Conservation (phyloP, 2,113 vertebrate genomes). For the Terrapene triunguis region DNA sequence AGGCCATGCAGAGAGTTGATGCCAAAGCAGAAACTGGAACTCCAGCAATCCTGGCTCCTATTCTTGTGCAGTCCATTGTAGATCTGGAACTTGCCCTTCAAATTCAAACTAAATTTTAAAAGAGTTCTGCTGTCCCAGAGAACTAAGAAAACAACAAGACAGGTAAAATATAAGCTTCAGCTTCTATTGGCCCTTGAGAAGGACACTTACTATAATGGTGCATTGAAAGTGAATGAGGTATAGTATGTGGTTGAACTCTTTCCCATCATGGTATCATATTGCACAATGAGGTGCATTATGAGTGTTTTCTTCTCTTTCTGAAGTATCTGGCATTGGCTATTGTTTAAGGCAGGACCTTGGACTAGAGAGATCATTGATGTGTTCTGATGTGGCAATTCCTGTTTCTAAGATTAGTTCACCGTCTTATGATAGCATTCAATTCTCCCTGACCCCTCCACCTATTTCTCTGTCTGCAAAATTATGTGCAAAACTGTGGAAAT, state of each 20-base stretch:
- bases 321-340: background rate
- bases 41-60: background rate
- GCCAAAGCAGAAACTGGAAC: background rate
- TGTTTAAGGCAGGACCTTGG: constrained; percentile 4
- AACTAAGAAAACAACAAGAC: background rate
- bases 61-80: background rate
- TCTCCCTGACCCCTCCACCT: background rate
- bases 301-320: background rate
- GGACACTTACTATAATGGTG: background rate
- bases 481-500: background rate
- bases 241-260: background rate
- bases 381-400: background rate
- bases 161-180: background rate
- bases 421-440: background rate
- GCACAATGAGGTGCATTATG: background rate
- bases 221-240: background rate
- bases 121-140: background rate
- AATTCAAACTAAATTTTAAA: background rate
- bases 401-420: background rate
- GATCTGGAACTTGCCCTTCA: background rate
- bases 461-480: background rate
- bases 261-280: background rate
- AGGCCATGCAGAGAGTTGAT: background rate
- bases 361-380: background rate
- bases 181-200: background rate